phyloP scores from a whole-genome alignment of 1,140 invertebrate species.

The Notospermus geniculatus region DNA sequence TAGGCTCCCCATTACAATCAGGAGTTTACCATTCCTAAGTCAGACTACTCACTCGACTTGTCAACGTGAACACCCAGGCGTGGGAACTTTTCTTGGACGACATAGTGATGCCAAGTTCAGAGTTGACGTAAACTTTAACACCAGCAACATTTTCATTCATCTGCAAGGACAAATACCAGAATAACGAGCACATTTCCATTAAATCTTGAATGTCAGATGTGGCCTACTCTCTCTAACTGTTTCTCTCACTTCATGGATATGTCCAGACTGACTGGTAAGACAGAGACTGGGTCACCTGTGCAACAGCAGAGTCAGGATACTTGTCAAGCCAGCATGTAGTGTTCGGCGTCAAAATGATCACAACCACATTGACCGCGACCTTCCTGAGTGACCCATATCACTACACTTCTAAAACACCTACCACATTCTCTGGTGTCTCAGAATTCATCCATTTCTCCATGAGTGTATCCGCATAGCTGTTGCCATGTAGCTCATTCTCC shows the following conservation, averaged over 20 bases:
- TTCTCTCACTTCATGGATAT: too few relatives aligned
- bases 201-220: too few relatives aligned
- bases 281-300: too few relatives aligned
- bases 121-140: slow-evolving; percentile 64
- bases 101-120: slow-evolving; percentile 64
- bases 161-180: slow-evolving; percentile 29
- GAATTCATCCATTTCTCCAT: slow-evolving; percentile 61
- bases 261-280: too few relatives aligned
- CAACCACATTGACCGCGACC: background rate
- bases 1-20: too few relatives aligned
- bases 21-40: background rate
- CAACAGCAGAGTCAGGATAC: too few relatives aligned
- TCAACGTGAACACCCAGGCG: slow-evolving; percentile 68
- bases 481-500: slow-evolving; percentile 69
- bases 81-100: slow-evolving; percentile 67
- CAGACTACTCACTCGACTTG: slow-evolving; percentile 45
- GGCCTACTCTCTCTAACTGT: too few relatives aligned
- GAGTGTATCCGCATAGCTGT: slow-evolving; percentile 65
- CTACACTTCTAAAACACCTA: slow-evolving; percentile 17
- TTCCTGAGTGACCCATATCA: background rate
- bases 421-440: slow-evolving; percentile 44
- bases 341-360: background rate
- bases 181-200: background rate
- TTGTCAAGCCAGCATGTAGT: too few relatives aligned
- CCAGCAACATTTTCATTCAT: slow-evolving; percentile 57